Conservation (phyloP, 2,888 invertebrate genomes). For the Limenitis camilla region DNA sequence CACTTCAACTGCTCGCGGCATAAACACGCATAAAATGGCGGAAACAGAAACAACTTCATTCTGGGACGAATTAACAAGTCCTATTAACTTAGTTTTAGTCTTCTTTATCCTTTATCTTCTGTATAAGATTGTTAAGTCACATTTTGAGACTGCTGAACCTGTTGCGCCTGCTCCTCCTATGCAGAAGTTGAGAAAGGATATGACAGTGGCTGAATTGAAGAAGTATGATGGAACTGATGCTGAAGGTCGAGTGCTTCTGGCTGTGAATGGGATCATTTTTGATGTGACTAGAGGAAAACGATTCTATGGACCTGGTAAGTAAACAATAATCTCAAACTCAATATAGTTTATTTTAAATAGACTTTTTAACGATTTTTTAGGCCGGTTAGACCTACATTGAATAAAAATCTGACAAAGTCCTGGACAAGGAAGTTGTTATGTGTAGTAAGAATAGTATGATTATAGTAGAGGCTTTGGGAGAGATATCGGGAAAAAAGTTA, state of each 20-base stretch:
- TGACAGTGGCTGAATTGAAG: constrained; percentile 89
- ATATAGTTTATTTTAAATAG: too few species aligned
- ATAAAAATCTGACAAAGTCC: too few species aligned
- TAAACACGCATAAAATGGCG: constrained; percentile 35
- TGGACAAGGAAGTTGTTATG: too few species aligned
- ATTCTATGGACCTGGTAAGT: constrained; percentile 94
- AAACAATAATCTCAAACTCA: not conserved
- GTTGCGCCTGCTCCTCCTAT: constrained; percentile 68
- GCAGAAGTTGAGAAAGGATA: constrained; percentile 90
- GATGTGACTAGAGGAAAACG: constrained; percentile 93
- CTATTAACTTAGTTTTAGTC: constrained; percentile 55
- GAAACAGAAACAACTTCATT: constrained; percentile 36
- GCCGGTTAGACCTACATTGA: too few species aligned
- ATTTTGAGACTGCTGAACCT: constrained; percentile 53
- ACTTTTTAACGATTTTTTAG: too few species aligned
- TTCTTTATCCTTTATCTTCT: constrained; percentile 68
- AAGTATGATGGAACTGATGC: constrained; percentile 87
- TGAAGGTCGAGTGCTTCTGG: constrained; percentile 92
- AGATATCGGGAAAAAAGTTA: too few species aligned
- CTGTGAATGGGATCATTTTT: constrained; percentile 94
- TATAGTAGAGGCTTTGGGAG: too few species aligned
- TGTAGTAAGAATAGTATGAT: too few species aligned
- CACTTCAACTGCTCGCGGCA: constrained; percentile 25
- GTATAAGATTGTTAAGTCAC: constrained; percentile 77
- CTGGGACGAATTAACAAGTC: constrained; percentile 66